Evolutionary conservation across 2,888 invertebrate species (phyloP).

Genomic region (Machimus atricapillus): DNA sequence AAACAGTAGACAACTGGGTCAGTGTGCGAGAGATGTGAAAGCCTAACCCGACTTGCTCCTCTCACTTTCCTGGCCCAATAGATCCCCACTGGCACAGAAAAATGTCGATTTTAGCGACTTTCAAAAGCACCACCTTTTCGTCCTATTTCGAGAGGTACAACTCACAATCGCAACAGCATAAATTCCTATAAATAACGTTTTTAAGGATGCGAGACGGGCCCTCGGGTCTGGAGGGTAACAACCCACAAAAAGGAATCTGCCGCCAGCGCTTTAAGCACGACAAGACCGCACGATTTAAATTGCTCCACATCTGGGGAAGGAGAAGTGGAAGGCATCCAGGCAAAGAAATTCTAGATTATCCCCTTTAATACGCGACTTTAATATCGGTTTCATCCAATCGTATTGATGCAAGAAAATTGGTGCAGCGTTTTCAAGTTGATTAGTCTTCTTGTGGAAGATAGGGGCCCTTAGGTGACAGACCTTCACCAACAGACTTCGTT

Average conservation of each 20-base stretch:
- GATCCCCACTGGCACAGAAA: constrained; percentile 13
- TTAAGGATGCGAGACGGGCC: constrained; percentile 5
- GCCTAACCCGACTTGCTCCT: background rate
- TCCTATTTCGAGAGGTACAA: constrained; percentile 31
- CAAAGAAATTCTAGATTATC: background rate
- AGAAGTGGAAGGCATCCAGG: background rate
- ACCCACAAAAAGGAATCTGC: constrained; percentile 15
- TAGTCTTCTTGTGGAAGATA: background rate
- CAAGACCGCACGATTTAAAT: background rate
- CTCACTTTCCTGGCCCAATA: background rate
- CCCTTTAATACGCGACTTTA: background rate
- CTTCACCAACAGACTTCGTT: background rate
- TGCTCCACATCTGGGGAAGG: background rate
- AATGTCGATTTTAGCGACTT: constrained; percentile 11
- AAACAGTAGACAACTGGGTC: constrained; percentile 37
- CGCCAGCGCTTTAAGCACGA: background rate
- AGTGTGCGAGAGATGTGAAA: constrained; percentile 11
- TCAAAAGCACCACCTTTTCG: background rate
- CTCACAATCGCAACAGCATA: constrained; percentile 24
- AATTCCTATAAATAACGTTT: constrained; percentile 19
- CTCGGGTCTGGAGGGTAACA: constrained; percentile 17
- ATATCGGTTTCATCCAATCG: background rate
- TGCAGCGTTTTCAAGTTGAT: background rate
- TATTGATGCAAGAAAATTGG: background rate
- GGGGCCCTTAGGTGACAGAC: background rate